phyloP scores from a whole-genome alignment of 2,888 invertebrate species.

The Temnothorax ravouxi region DNA sequence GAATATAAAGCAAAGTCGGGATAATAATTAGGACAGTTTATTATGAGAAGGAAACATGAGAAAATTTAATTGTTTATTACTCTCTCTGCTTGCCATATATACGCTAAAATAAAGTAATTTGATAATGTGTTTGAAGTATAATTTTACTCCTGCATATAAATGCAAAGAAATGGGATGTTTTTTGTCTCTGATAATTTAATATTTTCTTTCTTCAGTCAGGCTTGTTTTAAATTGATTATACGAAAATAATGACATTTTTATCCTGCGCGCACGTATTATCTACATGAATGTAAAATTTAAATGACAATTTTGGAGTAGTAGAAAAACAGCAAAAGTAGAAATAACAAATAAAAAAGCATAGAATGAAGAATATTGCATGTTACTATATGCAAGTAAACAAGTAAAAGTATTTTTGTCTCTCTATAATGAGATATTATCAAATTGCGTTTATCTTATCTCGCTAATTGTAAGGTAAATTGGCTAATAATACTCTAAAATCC shows the following conservation, averaged over 20 bases:
- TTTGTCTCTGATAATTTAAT: background rate
- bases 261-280: background rate
- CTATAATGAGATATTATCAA: background rate
- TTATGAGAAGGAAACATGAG: background rate
- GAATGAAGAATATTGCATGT: background rate
- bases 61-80: background rate
- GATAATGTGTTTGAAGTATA: background rate
- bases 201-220: background rate
- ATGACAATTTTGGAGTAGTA: background rate
- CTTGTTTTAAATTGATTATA: background rate
- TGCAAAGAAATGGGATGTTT: background rate
- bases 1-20: background rate
- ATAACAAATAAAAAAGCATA: too few relatives aligned
- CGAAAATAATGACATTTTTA: background rate
- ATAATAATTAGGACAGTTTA: background rate
- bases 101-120: background rate
- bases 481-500: background rate
- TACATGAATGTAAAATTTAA: background rate
- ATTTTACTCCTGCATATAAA: background rate
- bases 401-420: background rate
- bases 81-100: background rate
- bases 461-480: conserved; percentile 14
- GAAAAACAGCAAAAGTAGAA: background rate
- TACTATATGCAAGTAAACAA: background rate
- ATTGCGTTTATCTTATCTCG: background rate